Evolutionary conservation across 2,113 vertebrate genomes (phyloP), one percentile per base, ranked within the genome.

Genomic region (human): DNA sequence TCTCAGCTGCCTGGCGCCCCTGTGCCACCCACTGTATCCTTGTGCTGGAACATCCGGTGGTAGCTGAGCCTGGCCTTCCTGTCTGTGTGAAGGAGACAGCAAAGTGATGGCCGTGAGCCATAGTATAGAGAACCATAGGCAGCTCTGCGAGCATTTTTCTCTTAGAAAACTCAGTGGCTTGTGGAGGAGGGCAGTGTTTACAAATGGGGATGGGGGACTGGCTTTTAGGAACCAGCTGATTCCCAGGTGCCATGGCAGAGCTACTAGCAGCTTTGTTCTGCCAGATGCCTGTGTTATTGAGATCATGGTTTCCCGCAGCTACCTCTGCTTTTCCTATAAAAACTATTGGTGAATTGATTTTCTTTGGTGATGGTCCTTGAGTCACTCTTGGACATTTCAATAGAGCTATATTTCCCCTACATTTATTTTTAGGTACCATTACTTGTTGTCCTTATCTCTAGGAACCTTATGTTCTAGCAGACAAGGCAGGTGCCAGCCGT

Each of bases 381-480:
- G 76, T 90, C 64, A 20, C 5, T 95, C 30, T 7, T 57, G 27
- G 73, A 59, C 23, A 38, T 55, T 95, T 75, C 17, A 85, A 59
- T 35, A 89, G 48, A n/a, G 48, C 43, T 93, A 12, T 82, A 27
- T 93, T 97, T 97, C 55, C 18, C 55, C 23, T 78, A 30, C 18
- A 3, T 85, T 94, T 91, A 89, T 50, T 96, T 97, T 97, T 89
- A 83, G 55, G 82, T 40, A 23, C 70, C 75, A 93, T 96, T 40
- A 66, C 3, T 6, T 84, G 38, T 79, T 90, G 81, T 78, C 72
- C 68, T 89, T 86, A 81, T 95, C 94, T 84, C 73, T 18, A 90
- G 85, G 86, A 59, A 91, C 59, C 40, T 57, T 70, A 14, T 66
- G 57, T 92, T 96, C 90, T 12, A 70, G 92, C 40, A 93, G 76